These are phyloP conservation scores for Oxyura jamaicensis DNA, from an alignment of 2,113 vertebrate species.

Conservation along the genomic window DNA sequence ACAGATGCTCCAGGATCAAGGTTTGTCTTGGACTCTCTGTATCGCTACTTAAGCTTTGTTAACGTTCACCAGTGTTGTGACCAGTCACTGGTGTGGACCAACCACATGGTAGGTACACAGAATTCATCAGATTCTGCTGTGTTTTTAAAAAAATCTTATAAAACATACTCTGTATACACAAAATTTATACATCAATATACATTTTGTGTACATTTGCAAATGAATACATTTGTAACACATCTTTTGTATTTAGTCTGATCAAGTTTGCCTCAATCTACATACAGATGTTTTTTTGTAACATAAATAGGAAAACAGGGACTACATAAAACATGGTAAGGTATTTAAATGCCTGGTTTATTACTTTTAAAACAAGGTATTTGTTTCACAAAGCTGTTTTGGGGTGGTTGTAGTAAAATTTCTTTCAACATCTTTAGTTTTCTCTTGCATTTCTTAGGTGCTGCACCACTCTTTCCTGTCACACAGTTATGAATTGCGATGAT, in stretches of 20 bases:
- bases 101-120: neutral
- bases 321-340: neutral
- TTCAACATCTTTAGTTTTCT: neutral
- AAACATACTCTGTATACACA: neutral
- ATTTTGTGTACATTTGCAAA: no score
- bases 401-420: neutral
- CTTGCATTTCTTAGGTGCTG: neutral
- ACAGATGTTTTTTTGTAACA: neutral
- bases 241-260: neutral
- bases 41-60: neutral
- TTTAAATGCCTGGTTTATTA: neutral
- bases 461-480: neutral
- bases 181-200: no score
- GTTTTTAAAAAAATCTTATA: neutral
- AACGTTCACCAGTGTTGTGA: neutral
- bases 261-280: neutral
- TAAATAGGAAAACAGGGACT: neutral
- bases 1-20: neutral
- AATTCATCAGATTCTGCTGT: accelerated
- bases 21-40: neutral
- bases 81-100: neutral
- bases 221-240: no score
- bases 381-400: neutral
- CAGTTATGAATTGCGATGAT: neutral
- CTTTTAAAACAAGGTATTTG: neutral